phyloP scores from a whole-genome alignment of 2,797 vertebrate genomes.

The Aulostomus chinensis region DNA sequence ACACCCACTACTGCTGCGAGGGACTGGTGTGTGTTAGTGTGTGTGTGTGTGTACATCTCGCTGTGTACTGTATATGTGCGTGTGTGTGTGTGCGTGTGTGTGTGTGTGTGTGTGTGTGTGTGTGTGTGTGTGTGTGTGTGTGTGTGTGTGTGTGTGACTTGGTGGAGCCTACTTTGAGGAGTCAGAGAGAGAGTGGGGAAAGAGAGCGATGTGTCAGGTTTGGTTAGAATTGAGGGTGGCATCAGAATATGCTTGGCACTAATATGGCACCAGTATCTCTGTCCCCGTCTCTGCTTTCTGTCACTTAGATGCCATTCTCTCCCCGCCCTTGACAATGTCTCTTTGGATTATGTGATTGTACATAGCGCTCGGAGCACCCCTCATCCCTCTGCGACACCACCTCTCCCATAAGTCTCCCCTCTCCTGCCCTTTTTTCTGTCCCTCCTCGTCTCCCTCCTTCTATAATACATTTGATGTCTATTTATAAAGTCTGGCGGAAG shows the following conservation, averaged over 20 bases:
- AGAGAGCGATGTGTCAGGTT: slow-evolving; percentile 90
- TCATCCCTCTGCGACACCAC: slow-evolving; percentile 55
- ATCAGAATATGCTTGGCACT: slow-evolving; percentile 93
- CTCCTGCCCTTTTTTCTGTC: slow-evolving; percentile 83
- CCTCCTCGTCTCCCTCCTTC: slow-evolving; percentile 65
- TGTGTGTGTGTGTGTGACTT: slow-evolving; percentile 42
- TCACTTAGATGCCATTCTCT: slow-evolving; percentile 92
- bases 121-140: slow-evolving; percentile 20
- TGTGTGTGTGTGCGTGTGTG: slow-evolving; percentile 24
- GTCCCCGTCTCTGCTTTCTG: slow-evolving; percentile 98
- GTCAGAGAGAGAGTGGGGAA: slow-evolving; percentile 64
- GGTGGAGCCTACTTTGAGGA: slow-evolving; percentile 74
- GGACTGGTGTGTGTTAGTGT: slow-evolving; percentile 60
- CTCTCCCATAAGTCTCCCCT: slow-evolving; percentile 72
- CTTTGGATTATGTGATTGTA: slow-evolving; percentile 93
- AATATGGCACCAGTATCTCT: slow-evolving; percentile 96
- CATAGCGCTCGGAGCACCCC: slow-evolving; percentile 71
- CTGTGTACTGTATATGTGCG: slow-evolving; percentile 17
- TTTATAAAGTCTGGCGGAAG: slow-evolving; percentile 85
- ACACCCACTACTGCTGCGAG: slow-evolving; percentile 78
- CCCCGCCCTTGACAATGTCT: slow-evolving; percentile 89
- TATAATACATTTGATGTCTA: slow-evolving; percentile 77
- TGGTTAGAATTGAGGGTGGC: slow-evolving; percentile 90
- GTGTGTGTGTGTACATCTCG: slow-evolving; percentile 24
- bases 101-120: slow-evolving; percentile 48